Evolutionary conservation across 2,113 vertebrate species (phyloP), one percentile per base, ranked within the genome.

Genomic region (Pycnonotus jocosus): DNA sequence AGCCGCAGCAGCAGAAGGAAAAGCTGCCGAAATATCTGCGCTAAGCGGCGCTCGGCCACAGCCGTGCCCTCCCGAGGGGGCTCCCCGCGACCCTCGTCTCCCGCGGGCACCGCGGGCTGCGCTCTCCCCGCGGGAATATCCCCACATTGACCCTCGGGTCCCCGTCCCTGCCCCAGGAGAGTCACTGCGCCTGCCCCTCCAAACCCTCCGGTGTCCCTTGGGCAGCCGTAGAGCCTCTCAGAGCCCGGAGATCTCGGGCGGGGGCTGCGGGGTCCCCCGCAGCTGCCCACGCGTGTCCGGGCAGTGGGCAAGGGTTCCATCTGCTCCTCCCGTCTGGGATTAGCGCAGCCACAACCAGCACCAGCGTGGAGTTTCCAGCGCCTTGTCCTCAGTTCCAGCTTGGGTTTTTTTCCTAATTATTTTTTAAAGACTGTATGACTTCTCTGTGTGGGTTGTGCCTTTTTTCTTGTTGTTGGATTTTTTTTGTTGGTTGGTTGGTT

Each of bases 391-490:
- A 68, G 83, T 65, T 95, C 42, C 88, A 56, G 83, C 80, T 78
- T 81, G 78, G 8, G 8, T 62, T 94, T 93, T 86, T 68, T 94
- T 85, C 79, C 62, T 62, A 86, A 88, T 91, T 96, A 71, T 95
- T 95, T 94, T 93, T 93, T 92, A 53, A 97, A 92, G 86, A 89
- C 77, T 74, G 72, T 76, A 84, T 78, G 77, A 74, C 51, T 94
- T 92, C 76, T 86, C 91, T 44, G n/a, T 70, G 86, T 80, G 88
- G 58, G 53, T 47, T 92, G 90, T 50, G 57, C 25, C 4, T 35
- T 90, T 81, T 47, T 31, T 54, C 16, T 28, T 17, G 24, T 61
- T 38, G 24, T 79, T 62, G 4, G 4, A 2, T 25, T 25, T 37
- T 17, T 86, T 17, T 37, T 35, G 10, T 35, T 58, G 25, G 38